phyloP scores from a whole-genome alignment of 2,113 vertebrate genomes.

The Acanthisitta chloris region DNA sequence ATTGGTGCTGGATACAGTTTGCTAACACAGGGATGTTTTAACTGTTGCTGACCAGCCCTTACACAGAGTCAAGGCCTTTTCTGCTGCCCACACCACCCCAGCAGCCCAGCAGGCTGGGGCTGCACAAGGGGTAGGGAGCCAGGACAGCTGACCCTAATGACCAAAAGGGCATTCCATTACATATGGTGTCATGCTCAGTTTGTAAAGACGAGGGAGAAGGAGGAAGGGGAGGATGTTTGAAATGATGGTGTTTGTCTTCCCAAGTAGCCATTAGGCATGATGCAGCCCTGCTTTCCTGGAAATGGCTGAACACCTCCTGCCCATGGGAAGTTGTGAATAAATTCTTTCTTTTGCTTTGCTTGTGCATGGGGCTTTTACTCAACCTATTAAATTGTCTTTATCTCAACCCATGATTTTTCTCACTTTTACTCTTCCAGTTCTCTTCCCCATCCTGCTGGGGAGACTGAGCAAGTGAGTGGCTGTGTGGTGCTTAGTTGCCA shows the following conservation, averaged over 20 bases:
- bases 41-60: neutral
- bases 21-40: neutral
- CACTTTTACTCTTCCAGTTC: neutral
- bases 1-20: neutral
- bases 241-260: neutral
- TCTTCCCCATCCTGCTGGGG: neutral
- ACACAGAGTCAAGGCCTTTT: neutral
- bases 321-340: neutral
- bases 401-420: neutral
- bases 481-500: neutral
- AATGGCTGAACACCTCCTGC: neutral
- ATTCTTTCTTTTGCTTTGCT: neutral
- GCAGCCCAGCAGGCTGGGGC: rapidly evolving
- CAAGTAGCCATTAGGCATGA: neutral
- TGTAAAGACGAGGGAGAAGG: neutral
- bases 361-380: neutral
- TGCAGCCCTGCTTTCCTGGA: neutral
- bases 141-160: neutral
- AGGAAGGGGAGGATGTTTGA: neutral
- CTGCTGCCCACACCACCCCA: neutral
- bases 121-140: neutral
- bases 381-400: neutral
- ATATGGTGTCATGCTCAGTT: neutral
- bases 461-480: neutral
- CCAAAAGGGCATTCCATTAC: neutral